Evolutionary conservation across 2,888 invertebrate species (phyloP), one percentile per base, ranked within the genome.

Genomic region (Dynastes maya): DNA sequence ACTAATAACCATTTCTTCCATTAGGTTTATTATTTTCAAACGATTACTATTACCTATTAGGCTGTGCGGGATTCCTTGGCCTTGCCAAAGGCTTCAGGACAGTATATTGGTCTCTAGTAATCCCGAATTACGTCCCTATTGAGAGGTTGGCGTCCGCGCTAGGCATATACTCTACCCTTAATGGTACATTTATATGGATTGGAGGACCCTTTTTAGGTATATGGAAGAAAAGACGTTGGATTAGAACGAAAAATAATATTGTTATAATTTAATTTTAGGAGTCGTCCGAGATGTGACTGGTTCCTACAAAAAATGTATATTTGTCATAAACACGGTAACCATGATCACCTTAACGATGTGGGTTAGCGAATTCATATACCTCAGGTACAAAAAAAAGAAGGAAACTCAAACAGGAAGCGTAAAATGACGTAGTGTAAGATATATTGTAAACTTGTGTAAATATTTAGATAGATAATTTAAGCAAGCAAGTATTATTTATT

Each of bases 121-220:
- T 94, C 78, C 94, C 94, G 0, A 91, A 89, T 84, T 91, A 94
- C 83, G 93, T 94, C 5, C 93, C 94, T 0, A 87, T 94, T 51
- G 92, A 94, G 75, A 89, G 92, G 82, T 87, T 94, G 29, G 91
- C 94, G 1, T 92, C 92, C 65, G 94, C 94, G 2, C 91, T 92
- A 5, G 93, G 94, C 2, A 91, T 94, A 61, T 94, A 94, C 85
- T 93, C 93, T 91, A 90, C 94, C 80, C 90, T 91, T 79, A 94
- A 94, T 85, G 94, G 94, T 22, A 85, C 93, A 53, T 89, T 92
- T 67, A 90, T 93, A 64, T 87, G 93, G 72, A 88, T 89, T 1
- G 90, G 92, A 80, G 94, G 94, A 84, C 92, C 93, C 67, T 80
- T 93, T 74, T 87, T 94, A 84, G 94, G 94, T 93, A 88, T 93